Percentiles rank a stretch among this genome's conserved stretches.
These are phyloP conservation scores for Hydractinia symbiolongicarpus DNA, from an alignment of 30 jellyfish, hydroid and myxozoan genomes.

Conservation along the genomic window DNA sequence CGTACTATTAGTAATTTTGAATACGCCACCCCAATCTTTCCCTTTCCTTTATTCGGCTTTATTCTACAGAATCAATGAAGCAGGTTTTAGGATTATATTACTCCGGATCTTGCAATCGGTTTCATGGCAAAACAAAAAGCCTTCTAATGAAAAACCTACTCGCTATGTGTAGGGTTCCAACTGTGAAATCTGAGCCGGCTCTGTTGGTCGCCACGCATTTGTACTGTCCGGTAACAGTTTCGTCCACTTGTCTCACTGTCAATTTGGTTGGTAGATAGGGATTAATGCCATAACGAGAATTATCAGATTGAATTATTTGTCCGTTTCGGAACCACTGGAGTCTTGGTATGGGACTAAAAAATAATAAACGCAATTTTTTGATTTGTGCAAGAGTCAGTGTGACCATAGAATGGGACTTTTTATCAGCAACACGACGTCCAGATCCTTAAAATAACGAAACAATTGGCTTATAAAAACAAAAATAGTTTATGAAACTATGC, in stretches of 20 bases:
- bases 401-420: background rate
- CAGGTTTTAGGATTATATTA: no score
- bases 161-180: slow-evolving; percentile 15
- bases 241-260: slow-evolving; percentile 12
- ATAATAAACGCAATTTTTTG: background rate
- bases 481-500: background rate
- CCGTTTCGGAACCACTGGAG: slow-evolving; percentile 32
- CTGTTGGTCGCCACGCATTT: slow-evolving; percentile 23
- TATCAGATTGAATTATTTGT: background rate
- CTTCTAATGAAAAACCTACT: background rate
- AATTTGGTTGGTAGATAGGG: slow-evolving; percentile 24
- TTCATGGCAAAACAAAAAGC: background rate
- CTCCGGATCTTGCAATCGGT: no score
- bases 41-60: no score
- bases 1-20: no score
- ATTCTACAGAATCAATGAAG: no score
- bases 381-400: background rate
- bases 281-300: slow-evolving; percentile 20
- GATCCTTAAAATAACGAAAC: background rate
- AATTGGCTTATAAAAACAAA: background rate
- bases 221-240: slow-evolving; percentile 11
- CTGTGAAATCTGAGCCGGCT: slow-evolving; percentile 11
- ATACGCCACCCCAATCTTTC: no score
- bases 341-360: slow-evolving; percentile 27
- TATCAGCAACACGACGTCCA: background rate